Evolutionary conservation across 2,888 invertebrate genomes (phyloP), one percentile per base, ranked within the genome.

Genomic region (Rhingia campestris): DNA sequence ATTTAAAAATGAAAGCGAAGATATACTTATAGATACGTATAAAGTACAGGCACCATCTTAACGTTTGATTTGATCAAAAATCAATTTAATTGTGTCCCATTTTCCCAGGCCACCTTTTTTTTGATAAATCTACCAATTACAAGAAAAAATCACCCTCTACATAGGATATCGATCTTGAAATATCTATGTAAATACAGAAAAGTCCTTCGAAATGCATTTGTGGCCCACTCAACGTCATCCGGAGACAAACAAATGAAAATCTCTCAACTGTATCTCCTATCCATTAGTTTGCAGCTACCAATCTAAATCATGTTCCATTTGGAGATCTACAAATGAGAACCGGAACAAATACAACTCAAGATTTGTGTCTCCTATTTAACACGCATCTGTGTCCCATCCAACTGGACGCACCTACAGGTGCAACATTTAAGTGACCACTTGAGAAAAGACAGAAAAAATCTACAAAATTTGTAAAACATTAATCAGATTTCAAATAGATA

Each of bases 401-500:
- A 58, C 58, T 69, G 73, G 69, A 64, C 69, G 45, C 81, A 49
- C 51, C 59, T 72, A 79, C 82, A 84, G 82, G 82, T 84, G 84
- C 84, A 79, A 69, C 67, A 45, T 58, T 22, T 67, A 58, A 82
- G 73, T 80, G 69, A 72, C 77, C 77, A 70, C 77, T 77, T 63
- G 47, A 69, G 32, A 59, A 32, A 59, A 9, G 22, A 39, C n/a
- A 41, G 14, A 35, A 63, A 54, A 59, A 51, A 75, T 74, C 64
- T 64, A 49, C 35, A 63, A 82, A 82, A 82, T 82, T 80, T 84
- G 84, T 84, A 70, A 69, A 84, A 80, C 84, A 84, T 84, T 80
- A 84, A 84, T 84, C 80, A 79, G 79, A 74, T 80, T 67, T 74
- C 70, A 74, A 80, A 75, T 70, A 80, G 84, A 84, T 82, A 82